A percentile compares a stretch with the other conserved stretches of the same genome.
phyloP scores from a whole-genome alignment of 2,113 vertebrate genomes.

The Bujurquina vittata region DNA sequence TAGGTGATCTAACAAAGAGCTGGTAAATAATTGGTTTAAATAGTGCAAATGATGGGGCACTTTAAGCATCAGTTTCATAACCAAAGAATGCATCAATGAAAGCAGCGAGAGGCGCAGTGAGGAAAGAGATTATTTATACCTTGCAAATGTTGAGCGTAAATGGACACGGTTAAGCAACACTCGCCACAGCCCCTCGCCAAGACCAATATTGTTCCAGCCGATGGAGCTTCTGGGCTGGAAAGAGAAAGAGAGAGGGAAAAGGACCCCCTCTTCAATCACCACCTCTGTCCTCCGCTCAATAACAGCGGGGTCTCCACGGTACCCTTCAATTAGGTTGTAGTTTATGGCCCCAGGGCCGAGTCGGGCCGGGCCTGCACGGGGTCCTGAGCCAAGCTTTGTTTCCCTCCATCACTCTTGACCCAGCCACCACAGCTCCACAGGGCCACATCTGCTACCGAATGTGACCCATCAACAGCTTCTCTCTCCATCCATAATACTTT shows the following conservation, averaged over 20 bases:
- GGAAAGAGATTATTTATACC: constrained; percentile 69
- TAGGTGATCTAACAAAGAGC: constrained; percentile 19
- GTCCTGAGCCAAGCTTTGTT: constrained; percentile 29
- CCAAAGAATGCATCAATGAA: constrained; percentile 49
- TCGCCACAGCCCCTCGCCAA: constrained; percentile 52
- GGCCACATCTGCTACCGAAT: constrained; percentile 53
- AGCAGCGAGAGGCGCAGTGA: constrained; percentile 31
- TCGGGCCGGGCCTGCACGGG: not conserved
- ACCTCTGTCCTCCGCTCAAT: constrained; percentile 33
- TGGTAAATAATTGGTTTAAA: constrained; percentile 37
- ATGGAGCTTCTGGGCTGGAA: constrained; percentile 70
- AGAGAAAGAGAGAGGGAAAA: constrained; percentile 34
- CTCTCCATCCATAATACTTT: constrained; percentile 17
- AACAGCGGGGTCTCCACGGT: constrained; percentile 61
- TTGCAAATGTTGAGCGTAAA: constrained; percentile 63
- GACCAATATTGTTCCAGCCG: constrained; percentile 76
- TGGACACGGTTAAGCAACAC: constrained; percentile 64
- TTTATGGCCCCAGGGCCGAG: constrained; percentile 59
- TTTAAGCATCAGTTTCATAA: constrained; percentile 52
- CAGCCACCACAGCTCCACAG: constrained; percentile 38
- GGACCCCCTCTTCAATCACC: constrained; percentile 71
- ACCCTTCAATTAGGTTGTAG: constrained; percentile 69
- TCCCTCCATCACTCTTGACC: constrained; percentile 38
- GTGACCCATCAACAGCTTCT: constrained; percentile 20
- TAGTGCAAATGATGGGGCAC: constrained; percentile 8